Evolutionary conservation across 2,888 invertebrate genomes (phyloP).

Genomic region (Galeruca laticollis): DNA sequence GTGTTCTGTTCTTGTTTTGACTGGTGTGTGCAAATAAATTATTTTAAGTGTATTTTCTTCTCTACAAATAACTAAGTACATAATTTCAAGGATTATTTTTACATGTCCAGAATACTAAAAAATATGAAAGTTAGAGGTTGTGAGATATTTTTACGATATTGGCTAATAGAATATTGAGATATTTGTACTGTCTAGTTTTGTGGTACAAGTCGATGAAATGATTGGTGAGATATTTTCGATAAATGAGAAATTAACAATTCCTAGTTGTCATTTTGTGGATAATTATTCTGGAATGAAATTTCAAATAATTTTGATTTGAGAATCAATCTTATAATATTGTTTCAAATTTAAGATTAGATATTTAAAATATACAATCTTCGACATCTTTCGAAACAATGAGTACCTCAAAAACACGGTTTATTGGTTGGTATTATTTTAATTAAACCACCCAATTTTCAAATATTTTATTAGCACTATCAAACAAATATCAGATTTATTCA

Average conservation of each 20-base stretch:
- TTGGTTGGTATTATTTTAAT: background rate
- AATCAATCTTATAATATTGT: too few relatives aligned
- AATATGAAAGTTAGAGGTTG: conserved; percentile 14
- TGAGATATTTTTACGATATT: conserved; percentile 11
- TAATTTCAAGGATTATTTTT: conserved; percentile 40
- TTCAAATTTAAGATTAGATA: background rate
- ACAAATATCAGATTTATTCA: background rate
- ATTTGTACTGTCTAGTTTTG: background rate
- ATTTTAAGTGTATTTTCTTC: background rate
- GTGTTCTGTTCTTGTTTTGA: background rate
- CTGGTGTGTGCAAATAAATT: background rate
- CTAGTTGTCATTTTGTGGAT: background rate
- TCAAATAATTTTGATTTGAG: background rate
- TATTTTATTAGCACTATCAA: background rate
- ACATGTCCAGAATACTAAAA: conserved; percentile 24
- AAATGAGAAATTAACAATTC: too few relatives aligned
- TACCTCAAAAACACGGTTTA: background rate
- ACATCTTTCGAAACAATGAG: too few relatives aligned
- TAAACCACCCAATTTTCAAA: background rate
- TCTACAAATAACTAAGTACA: conserved; percentile 36
- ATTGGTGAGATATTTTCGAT: background rate
- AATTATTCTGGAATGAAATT: background rate
- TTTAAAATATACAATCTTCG: background rate
- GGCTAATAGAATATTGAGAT: background rate
- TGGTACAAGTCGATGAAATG: background rate